Evolutionary conservation across 2,888 invertebrate species (phyloP).

Genomic region (Sylvicola cinctus): DNA sequence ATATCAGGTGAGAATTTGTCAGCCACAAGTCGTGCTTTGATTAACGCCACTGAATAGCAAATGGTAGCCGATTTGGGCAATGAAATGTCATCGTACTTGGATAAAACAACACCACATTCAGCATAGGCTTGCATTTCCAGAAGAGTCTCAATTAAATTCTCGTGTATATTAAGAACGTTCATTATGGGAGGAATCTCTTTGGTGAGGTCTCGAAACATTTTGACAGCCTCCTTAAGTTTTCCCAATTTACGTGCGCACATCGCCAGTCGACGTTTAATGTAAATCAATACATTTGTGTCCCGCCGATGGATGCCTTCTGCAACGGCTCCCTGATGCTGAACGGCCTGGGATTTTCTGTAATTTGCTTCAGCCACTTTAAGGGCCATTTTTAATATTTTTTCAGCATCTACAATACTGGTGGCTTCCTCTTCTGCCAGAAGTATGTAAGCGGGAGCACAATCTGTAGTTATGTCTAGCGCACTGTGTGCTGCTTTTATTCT

Average conservation of each 20-base stretch:
- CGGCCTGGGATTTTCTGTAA: conserved; percentile 55
- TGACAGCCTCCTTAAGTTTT: conserved; percentile 83
- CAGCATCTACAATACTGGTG: conserved; percentile 73
- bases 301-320: conserved; percentile 64
- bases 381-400: conserved; percentile 64
- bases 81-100: conserved; percentile 82
- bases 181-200: conserved; percentile 92
- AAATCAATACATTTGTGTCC: conserved; percentile 85
- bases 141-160: conserved; percentile 88
- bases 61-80: conserved; percentile 87
- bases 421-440: conserved; percentile 93
- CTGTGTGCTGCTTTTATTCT: conserved; percentile 80
- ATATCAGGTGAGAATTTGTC: conserved; percentile 76
- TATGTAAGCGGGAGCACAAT: conserved; percentile 89
- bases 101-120: conserved; percentile 82
- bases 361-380: conserved; percentile 66
- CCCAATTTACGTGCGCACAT: conserved; percentile 94
- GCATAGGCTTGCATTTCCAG: conserved; percentile 92
- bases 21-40: conserved; percentile 79
- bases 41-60: conserved; percentile 82
- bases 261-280: conserved; percentile 82
- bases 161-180: conserved; percentile 82
- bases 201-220: conserved; percentile 89
- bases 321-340: conserved; percentile 51
- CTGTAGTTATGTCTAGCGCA: conserved; percentile 68